Percentiles rank a stretch among this genome's conserved stretches.
phyloP scores from a whole-genome alignment of 30 jellyfish, hydroid and myxozoan species.

The Turritopsis dohrnii region DNA sequence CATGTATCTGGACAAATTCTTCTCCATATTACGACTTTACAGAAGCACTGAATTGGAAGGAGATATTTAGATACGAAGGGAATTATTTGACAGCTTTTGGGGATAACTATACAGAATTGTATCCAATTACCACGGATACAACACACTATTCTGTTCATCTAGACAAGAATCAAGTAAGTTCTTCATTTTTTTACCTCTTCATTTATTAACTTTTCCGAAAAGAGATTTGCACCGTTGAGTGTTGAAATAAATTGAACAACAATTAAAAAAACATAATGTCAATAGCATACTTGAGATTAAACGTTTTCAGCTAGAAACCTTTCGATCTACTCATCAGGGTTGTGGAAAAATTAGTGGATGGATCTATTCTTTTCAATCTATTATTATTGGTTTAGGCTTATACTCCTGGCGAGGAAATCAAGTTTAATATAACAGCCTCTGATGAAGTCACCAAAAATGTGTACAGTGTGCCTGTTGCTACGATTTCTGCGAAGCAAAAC shows the following conservation, averaged over 20 bases:
- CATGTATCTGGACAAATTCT: constrained; percentile 66
- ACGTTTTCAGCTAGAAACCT: too few relatives aligned
- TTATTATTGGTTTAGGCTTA: background rate
- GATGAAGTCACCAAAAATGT: constrained; percentile 14
- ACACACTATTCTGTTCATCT: background rate
- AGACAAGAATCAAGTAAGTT: background rate
- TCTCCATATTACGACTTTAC: constrained; percentile 44
- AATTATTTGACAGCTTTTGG: constrained; percentile 23
- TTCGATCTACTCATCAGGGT: background rate
- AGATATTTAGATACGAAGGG: constrained; percentile 34
- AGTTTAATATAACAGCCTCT: background rate
- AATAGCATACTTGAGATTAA: too few relatives aligned
- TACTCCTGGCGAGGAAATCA: constrained; percentile 16
- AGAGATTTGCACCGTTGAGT: too few relatives aligned
- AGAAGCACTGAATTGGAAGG: constrained; percentile 60
- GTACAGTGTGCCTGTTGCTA: constrained; percentile 26
- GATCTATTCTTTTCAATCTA: background rate
- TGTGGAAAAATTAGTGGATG: background rate
- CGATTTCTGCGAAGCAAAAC: background rate
- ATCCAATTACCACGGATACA: constrained; percentile 13
- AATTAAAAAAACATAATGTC: too few relatives aligned
- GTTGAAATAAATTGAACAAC: too few relatives aligned
- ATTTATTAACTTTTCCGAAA: background rate
- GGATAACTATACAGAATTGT: background rate
- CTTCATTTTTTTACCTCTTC: background rate